These are phyloP conservation scores for Diadophis punctatus DNA, from an alignment of 2,113 vertebrate genomes.

Conservation along the genomic window DNA sequence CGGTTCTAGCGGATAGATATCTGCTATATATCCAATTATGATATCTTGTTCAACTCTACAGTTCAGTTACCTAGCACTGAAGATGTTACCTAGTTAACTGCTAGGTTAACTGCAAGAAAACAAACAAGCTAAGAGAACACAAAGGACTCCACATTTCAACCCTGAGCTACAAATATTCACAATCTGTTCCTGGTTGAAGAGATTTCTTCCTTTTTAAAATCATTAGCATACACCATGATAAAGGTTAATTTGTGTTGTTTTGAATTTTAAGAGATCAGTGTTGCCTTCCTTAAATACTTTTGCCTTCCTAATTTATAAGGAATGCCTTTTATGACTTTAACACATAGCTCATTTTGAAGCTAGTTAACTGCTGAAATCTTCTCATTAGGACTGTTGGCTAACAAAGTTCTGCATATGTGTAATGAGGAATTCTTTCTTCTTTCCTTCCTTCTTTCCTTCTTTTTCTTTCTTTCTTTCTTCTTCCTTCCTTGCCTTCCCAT, in stretches of 20 bases:
- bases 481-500: not conserved
- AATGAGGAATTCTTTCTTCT: not conserved
- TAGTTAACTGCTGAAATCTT: not conserved
- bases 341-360: not conserved
- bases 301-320: not conserved
- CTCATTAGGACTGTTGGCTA: not conserved
- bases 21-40: not conserved
- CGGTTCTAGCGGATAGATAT: not conserved
- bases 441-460: not conserved
- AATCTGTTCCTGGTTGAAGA: not conserved
- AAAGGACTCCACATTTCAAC: not conserved
- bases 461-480: too few species aligned
- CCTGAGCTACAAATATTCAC: not conserved
- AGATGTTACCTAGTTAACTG: not conserved
- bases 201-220: not conserved
- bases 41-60: not conserved
- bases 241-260: not conserved
- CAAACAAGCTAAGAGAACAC: not conserved
- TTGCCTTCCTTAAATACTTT: not conserved
- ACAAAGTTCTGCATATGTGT: not conserved
- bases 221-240: not conserved
- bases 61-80: not conserved
- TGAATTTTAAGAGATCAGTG: not conserved
- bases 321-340: not conserved
- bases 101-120: too few species aligned